Percentiles rank a stretch among this genome's conserved stretches.
Evolutionary conservation across 2,113 vertebrate genomes (phyloP).

Genomic region (Menura novaehollandiae): DNA sequence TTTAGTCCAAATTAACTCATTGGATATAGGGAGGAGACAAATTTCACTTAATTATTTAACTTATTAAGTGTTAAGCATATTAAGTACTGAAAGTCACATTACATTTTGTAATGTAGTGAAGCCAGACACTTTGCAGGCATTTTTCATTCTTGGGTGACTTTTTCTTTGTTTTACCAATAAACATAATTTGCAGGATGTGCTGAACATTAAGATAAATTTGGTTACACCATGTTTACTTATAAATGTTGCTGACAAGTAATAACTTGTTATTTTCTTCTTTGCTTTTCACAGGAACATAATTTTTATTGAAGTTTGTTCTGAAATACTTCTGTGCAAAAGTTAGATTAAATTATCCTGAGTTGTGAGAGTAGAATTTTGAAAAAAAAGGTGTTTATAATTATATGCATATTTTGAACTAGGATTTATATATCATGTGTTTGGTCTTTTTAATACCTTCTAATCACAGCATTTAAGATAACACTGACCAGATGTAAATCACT

Average conservation of each 20-base stretch:
- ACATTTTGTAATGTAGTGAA: not conserved
- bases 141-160: not conserved
- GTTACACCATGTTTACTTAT: not conserved
- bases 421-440: not conserved
- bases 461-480: not conserved
- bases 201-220: not conserved
- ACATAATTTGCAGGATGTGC: not conserved
- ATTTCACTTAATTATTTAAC: not conserved
- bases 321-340: not conserved
- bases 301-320: not conserved
- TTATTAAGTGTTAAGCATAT: not conserved
- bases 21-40: not conserved
- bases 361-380: not conserved
- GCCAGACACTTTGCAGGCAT: not conserved
- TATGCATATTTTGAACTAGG: not conserved
- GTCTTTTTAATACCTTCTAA: not conserved
- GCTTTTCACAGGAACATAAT: not conserved
- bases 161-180: not conserved
- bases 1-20: not conserved
- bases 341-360: not conserved
- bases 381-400: not conserved
- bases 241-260: not conserved
- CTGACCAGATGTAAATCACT: not conserved
- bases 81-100: not conserved
- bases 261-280: not conserved